A percentile compares a stretch with the other conserved stretches of the same genome.
These are phyloP conservation scores for Ephydatia muelleri DNA, from an alignment of 37 sponge, comb jelly and placozoan species.

Conservation along the genomic window DNA sequence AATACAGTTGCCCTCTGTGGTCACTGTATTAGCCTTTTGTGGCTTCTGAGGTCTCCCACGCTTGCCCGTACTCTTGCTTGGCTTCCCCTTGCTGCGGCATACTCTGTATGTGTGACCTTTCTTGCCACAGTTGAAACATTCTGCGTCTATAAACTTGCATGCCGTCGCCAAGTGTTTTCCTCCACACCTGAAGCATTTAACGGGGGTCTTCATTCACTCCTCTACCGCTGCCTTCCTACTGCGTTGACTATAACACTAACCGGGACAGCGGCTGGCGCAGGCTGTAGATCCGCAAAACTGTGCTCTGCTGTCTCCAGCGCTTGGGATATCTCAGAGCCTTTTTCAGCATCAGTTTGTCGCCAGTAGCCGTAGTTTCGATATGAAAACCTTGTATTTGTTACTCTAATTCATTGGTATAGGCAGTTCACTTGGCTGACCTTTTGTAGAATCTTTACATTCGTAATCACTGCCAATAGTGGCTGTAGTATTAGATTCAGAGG, in stretches of 20 bases:
- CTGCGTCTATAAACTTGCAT: slow-evolving; percentile 18
- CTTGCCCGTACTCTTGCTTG: not conserved
- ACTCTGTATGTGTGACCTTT: no score
- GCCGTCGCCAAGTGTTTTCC: slow-evolving; percentile 13
- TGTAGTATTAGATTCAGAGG: no score
- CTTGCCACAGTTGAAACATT: slow-evolving; percentile 23
- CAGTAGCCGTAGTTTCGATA: slow-evolving; percentile 9
- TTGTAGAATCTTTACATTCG: no score
- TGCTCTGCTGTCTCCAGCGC: not conserved
- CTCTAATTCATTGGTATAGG: no score
- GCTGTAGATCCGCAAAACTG: not conserved
- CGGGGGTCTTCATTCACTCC: not conserved
- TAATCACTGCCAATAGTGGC: no score
- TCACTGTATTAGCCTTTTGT: slow-evolving; percentile 1
- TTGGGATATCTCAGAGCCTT: not conserved
- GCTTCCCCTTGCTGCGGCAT: slow-evolving; percentile 20
- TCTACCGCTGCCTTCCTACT: not conserved
- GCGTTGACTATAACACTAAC: not conserved
- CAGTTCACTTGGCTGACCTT: no score
- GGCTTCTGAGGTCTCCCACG: slow-evolving; percentile 7
- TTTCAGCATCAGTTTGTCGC: slow-evolving; percentile 10
- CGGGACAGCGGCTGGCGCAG: not conserved
- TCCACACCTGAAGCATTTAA: slow-evolving; percentile 36
- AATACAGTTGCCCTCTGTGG: not conserved
- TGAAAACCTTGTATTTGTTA: no score